Conservation (phyloP, 2,888 invertebrate species). For the Ornithoptera priamus region DNA sequence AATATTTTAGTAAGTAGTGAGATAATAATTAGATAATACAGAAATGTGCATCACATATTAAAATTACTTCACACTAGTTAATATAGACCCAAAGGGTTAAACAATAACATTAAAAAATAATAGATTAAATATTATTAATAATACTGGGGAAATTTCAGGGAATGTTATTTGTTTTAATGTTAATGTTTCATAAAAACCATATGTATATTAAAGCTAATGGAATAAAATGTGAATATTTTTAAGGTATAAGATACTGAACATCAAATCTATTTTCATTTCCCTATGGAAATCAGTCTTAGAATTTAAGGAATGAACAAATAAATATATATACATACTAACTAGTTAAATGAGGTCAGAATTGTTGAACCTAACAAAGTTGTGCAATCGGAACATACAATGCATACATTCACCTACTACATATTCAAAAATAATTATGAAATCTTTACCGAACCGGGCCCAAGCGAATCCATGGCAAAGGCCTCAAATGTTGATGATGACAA, state of each 20-base stretch:
- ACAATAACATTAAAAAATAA: background rate
- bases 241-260: no score
- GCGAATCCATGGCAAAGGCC: no score
- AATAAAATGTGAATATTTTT: slow-evolving; percentile 9
- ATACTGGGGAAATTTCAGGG: background rate
- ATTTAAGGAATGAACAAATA: slow-evolving; percentile 37
- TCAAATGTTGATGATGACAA: no score
- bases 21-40: no score
- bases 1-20: no score
- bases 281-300: slow-evolving; percentile 38
- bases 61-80: no score
- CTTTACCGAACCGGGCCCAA: no score
- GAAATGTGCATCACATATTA: no score
- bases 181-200: background rate
- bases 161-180: slow-evolving; percentile 14
- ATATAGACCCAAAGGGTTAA: no score
- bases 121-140: background rate
- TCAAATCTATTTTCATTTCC: slow-evolving; percentile 2
- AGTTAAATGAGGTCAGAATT: slow-evolving; percentile 26
- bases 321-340: slow-evolving; percentile 31
- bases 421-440: no score
- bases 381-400: background rate
- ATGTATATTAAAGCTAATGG: background rate
- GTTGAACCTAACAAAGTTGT: slow-evolving; percentile 12
- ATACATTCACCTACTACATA: background rate